Evolutionary conservation across 2,797 vertebrate genomes (phyloP).

Genomic region (Vultur gryphus): DNA sequence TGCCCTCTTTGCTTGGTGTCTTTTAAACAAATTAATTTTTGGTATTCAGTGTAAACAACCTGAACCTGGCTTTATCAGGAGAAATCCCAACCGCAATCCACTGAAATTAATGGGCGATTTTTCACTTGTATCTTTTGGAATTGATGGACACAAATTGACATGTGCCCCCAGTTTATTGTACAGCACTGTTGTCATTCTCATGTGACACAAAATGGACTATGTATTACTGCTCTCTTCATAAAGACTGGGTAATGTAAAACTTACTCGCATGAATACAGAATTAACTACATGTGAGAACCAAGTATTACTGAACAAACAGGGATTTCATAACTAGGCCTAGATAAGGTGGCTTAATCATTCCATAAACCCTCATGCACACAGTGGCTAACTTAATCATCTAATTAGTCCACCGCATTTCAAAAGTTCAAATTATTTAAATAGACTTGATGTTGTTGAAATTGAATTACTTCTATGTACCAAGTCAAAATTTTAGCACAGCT

Average conservation of each 20-base stretch:
- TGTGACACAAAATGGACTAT: background rate
- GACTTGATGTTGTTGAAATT: background rate
- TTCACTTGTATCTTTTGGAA: background rate
- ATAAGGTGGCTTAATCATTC: background rate
- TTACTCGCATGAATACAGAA: background rate
- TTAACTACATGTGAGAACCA: background rate
- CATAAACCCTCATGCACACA: background rate
- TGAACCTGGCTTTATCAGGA: constrained; percentile 2
- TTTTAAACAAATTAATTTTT: background rate
- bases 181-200: background rate
- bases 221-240: background rate
- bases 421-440: background rate
- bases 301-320: background rate
- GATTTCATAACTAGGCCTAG: background rate
- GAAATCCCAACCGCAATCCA: background rate
- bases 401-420: background rate
- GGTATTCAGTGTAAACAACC: background rate
- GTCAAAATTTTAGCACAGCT: background rate
- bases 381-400: background rate
- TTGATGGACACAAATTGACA: background rate
- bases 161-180: rapidly evolving
- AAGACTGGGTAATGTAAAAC: background rate
- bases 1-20: background rate
- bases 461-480: background rate
- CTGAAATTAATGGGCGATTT: background rate